Base-by-base conservation (phyloP, 1,140 invertebrate species). In the Listronotus oregonensis region DNA sequence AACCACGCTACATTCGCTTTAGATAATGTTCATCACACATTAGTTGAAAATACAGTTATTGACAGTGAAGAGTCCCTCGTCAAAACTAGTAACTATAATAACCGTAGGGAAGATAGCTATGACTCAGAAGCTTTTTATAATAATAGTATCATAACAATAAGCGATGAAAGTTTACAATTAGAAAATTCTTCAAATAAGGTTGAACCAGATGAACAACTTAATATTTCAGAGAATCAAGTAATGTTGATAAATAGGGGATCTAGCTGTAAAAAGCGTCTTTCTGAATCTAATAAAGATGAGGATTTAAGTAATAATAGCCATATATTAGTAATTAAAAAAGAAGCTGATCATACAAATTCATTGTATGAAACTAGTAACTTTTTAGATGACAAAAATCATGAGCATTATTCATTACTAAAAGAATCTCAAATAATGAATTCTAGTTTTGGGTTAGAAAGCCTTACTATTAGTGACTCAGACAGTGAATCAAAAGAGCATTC, bases 41-140 rank as follows among this genome's bases (percentile, higher is more conserved):
- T 50, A 27, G 47, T 50, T 18, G 47, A 50, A 50, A 50, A 50
- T 50, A 50, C 47, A 18, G 18, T 10, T 50, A 21, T 21, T n/a
- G 9, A 5, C 18, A 1, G 11, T 10, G 15, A 21, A 18, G 21
- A 27, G 21, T 27, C 21, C 5, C 5, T 27, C 21, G 5, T 27
- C 5, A 27, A 27, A 27, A 27, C 21, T 27, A 27, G 2, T 27
- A 27, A 27, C 21, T 27, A 27, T 27, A 27, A 27, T 27, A 27
- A 5, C 21, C 21, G 5, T 1, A 27, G 5, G 21, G 21, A 27
- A 5, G 21, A 27, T 27, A 27, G 2, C n/a, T 50, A 3, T 5
- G 10, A 18, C 9, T 10, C 17, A 21, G 1, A 18, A 21, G 15
- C 4, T 21, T n/a, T n/a, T 31, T 3, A n/a, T 27, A 31, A 50